Conservation (phyloP, 1,140 invertebrate species). For the Manduca sexta region DNA sequence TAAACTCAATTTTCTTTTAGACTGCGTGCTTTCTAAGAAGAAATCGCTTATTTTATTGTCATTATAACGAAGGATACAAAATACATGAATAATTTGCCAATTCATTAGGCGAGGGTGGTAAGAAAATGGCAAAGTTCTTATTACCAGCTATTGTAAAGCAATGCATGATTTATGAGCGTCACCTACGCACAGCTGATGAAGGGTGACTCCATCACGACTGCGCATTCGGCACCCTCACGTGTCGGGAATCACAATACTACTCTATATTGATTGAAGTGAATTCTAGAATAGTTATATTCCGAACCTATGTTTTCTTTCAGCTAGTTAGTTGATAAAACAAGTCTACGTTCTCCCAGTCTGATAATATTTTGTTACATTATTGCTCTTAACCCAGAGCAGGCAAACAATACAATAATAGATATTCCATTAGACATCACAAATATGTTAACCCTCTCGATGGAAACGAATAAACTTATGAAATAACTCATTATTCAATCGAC, state of each 20-base stretch:
- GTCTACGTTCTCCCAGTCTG: not conserved
- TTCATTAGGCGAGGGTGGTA: not conserved
- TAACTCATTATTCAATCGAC: too few species aligned
- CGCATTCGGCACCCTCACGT: slow-evolving; percentile 10
- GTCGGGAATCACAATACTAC: slow-evolving; percentile 10
- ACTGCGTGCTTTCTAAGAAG: too few species aligned
- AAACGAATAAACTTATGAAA: too few species aligned
- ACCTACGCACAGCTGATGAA: slow-evolving; percentile 2
- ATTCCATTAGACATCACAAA: not conserved
- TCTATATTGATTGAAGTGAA: slow-evolving; percentile 15
- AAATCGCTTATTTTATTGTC: too few species aligned
- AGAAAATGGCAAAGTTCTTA: not conserved
- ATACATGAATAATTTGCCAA: too few species aligned
- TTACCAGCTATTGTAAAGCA: not conserved
- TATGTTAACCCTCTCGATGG: not conserved
- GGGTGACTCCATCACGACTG: slow-evolving; percentile 11
- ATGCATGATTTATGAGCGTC: slow-evolving; percentile 18
- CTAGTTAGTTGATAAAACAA: slow-evolving; percentile 2
- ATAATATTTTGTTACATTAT: too few species aligned
- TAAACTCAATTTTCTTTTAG: too few species aligned
- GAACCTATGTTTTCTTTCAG: not conserved
- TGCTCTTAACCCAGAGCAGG: too few species aligned
- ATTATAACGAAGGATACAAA: too few species aligned
- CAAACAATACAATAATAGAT: not conserved
- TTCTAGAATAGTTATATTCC: too few species aligned